These are phyloP conservation scores for Celastrina argiolus DNA, from an alignment of 2,888 invertebrate species.

Conservation along the genomic window DNA sequence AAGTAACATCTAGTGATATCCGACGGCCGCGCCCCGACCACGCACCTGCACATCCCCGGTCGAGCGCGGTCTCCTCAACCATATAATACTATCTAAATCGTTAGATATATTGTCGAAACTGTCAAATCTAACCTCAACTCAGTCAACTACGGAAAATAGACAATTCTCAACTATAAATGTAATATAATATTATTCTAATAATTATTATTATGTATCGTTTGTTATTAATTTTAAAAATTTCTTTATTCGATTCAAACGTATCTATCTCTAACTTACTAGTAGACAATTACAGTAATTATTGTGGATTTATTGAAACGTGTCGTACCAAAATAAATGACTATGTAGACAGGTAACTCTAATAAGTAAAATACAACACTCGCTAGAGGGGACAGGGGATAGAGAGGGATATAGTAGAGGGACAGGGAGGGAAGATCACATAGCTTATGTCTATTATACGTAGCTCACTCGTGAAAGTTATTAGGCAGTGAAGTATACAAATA, in stretches of 20 bases:
- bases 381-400: background rate
- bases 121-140: slow-evolving; percentile 52
- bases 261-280: slow-evolving; percentile 45
- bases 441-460: slow-evolving; percentile 57
- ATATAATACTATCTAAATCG: slow-evolving; percentile 35
- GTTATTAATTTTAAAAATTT: slow-evolving; percentile 45
- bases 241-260: slow-evolving; percentile 51
- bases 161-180: slow-evolving; percentile 35
- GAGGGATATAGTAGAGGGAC: slow-evolving; percentile 24
- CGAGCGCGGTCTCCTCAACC: background rate
- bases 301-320: slow-evolving; percentile 42
- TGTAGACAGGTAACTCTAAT: slow-evolving; percentile 46
- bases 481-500: slow-evolving; percentile 37
- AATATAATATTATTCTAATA: slow-evolving; percentile 35
- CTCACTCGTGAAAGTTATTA: slow-evolving; percentile 49
- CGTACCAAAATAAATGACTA: slow-evolving; percentile 64
- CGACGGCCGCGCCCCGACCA: slow-evolving; percentile 43
- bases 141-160: slow-evolving; percentile 71
- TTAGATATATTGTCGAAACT: slow-evolving; percentile 51
- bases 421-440: slow-evolving; percentile 46
- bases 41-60: slow-evolving; percentile 16
- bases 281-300: slow-evolving; percentile 31
- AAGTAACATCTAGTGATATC: slow-evolving; percentile 48
- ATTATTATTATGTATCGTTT: slow-evolving; percentile 30
- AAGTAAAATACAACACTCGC: slow-evolving; percentile 25